Evolutionary conservation across 1,140 invertebrate genomes (phyloP).

Genomic region (Drosophila jambulina): DNA sequence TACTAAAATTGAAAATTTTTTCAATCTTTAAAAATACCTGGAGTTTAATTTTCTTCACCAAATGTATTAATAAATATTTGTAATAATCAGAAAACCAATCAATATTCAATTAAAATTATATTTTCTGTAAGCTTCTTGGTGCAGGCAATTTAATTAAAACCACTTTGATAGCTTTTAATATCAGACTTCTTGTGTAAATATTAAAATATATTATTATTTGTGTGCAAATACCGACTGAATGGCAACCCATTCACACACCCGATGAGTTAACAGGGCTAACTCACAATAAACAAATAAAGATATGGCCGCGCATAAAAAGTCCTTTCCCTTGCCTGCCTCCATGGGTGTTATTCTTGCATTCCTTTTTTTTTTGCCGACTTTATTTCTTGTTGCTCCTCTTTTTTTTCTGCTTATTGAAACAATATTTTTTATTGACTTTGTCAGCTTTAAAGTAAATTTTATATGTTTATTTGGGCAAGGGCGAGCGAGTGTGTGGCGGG

Average conservation of each 20-base stretch:
- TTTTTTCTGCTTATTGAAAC: constrained; percentile 79
- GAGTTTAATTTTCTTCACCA: neutral
- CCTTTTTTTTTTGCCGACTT: constrained; percentile 55
- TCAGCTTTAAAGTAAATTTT: constrained; percentile 84
- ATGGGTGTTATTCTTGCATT: constrained; percentile 47
- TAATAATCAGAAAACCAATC: neutral
- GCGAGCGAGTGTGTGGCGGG: constrained; percentile 18
- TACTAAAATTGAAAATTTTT: neutral
- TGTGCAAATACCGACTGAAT: neutral
- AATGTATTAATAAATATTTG: neutral
- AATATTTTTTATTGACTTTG: constrained; percentile 84
- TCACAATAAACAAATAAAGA: constrained; percentile 23
- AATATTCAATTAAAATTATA: neutral
- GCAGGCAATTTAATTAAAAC: neutral
- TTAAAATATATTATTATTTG: constrained; percentile 3
- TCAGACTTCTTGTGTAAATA: neutral
- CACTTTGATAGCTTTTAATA: neutral
- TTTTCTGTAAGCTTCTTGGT: too few relatives aligned
- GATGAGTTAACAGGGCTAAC: constrained; percentile 10
- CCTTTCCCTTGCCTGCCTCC: constrained; percentile 38
- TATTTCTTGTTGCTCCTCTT: constrained; percentile 41
- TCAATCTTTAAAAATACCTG: neutral
- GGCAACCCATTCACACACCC: constrained; percentile 10
- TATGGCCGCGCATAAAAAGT: constrained; percentile 24
- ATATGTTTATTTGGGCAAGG: constrained; percentile 78